Conservation (phyloP, 2,888 invertebrate species). For the Dromius quadrimaculatus region DNA sequence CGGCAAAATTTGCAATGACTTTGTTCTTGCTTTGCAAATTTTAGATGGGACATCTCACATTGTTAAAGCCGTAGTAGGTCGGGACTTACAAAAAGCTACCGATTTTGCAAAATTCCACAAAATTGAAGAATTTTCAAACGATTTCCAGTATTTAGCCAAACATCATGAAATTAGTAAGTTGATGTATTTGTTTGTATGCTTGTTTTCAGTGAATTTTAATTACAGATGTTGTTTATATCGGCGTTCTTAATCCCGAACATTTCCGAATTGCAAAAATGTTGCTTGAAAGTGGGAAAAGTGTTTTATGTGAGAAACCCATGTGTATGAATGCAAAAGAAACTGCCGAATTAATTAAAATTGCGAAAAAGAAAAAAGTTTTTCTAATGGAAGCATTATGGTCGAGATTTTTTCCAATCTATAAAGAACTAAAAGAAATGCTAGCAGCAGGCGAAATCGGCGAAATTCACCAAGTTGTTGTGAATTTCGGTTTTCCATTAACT, state of each 20-base stretch:
- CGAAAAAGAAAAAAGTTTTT: conserved; percentile 79
- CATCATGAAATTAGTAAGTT: conserved; percentile 82
- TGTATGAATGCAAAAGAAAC: conserved; percentile 84
- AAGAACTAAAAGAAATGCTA: conserved; percentile 76
- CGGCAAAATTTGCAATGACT: conserved; percentile 90
- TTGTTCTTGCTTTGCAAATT: conserved; percentile 80
- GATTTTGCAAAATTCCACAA: conserved; percentile 81
- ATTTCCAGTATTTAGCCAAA: conserved; percentile 80
- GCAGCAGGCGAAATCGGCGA: conserved; percentile 77
- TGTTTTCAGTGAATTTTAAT: conserved; percentile 59
- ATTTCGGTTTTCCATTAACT: conserved; percentile 76
- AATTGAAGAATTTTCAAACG: conserved; percentile 79
- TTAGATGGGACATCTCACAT: conserved; percentile 77
- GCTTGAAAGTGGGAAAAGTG: conserved; percentile 85
- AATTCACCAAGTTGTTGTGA: conserved; percentile 74
- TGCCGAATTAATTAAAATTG: conserved; percentile 75
- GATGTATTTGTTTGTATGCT: too few species aligned
- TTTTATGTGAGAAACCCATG: conserved; percentile 92
- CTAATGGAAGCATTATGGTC: conserved; percentile 95
- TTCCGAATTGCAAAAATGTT: conserved; percentile 77
- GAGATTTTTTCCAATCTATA: conserved; percentile 83
- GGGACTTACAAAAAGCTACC: conserved; percentile 78
- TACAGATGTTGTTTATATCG: conserved; percentile 89
- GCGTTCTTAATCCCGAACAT: conserved; percentile 81
- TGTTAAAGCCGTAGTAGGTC: conserved; percentile 83